phyloP scores from a whole-genome alignment of 92 coral and sea anemone species.

The Epizoanthus fatuus region DNA sequence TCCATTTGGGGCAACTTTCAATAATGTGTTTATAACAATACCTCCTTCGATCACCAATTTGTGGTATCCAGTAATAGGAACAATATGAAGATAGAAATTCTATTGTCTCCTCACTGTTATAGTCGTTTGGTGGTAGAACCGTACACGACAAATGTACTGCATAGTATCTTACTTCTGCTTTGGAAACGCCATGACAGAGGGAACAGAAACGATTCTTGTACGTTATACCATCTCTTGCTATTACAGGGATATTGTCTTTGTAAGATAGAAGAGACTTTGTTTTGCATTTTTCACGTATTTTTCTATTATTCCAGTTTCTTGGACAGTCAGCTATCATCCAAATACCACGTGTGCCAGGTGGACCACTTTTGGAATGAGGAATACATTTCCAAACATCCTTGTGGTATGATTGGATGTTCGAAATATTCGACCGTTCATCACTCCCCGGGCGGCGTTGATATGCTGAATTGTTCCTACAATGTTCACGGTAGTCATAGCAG shows the following conservation, averaged over 20 bases:
- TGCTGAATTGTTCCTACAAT: not conserved
- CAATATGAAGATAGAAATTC: not conserved
- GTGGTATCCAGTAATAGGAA: not conserved
- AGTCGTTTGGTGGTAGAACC: not conserved
- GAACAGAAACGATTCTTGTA: not conserved
- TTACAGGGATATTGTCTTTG: not conserved
- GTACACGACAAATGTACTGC: too few species aligned
- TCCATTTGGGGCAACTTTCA: not conserved
- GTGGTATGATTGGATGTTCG: not conserved
- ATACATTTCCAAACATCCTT: not conserved
- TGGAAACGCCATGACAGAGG: not conserved
- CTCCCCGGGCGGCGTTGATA: not conserved
- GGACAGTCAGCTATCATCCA: constrained; percentile 14
- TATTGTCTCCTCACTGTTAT: not conserved
- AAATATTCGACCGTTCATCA: not conserved
- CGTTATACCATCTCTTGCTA: not conserved
- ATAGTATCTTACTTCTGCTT: not conserved
- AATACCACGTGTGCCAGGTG: not conserved
- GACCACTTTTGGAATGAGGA: not conserved
- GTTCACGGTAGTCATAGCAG: not conserved
- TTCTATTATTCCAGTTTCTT: not conserved
- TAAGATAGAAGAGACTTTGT: not conserved
- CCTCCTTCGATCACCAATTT: not conserved
- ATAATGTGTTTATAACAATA: not conserved
- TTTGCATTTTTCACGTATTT: not conserved